Conservation (phyloP, 2,888 invertebrate species). For the Biston betularia region DNA sequence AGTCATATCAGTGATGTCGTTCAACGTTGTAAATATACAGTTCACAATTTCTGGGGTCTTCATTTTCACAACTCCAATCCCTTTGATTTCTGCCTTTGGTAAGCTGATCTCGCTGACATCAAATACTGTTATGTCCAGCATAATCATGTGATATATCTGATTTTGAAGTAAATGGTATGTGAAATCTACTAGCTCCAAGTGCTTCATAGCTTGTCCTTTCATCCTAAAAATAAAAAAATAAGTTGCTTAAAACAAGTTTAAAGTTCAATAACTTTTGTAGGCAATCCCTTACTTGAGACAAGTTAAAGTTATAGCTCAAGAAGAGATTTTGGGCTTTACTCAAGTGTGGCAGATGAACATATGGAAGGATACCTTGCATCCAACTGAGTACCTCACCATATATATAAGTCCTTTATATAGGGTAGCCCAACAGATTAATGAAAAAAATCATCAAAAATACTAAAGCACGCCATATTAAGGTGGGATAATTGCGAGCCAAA, state of each 20-base stretch:
- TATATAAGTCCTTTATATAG: too few relatives aligned
- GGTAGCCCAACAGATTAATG: too few relatives aligned
- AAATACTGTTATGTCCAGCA: conserved; percentile 68
- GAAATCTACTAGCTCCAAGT: conserved; percentile 58
- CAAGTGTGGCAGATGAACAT: too few relatives aligned
- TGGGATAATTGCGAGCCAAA: too few relatives aligned
- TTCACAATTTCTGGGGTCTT: conserved; percentile 76
- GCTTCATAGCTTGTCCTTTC: conserved; percentile 59
- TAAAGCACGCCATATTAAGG: too few relatives aligned
- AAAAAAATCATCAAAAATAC: too few relatives aligned
- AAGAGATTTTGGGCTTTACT: too few relatives aligned
- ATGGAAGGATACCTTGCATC: too few relatives aligned
- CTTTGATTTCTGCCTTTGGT: conserved; percentile 73
- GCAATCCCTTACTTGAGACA: not conserved
- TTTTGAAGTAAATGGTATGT: conserved; percentile 73
- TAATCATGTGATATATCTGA: conserved; percentile 67
- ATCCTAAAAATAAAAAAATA: conserved; percentile 61
- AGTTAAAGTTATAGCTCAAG: too few relatives aligned
- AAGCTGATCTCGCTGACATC: conserved; percentile 69
- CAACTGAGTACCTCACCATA: too few relatives aligned
- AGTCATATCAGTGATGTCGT: conserved; percentile 58
- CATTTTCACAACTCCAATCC: conserved; percentile 72
- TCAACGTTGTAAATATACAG: conserved; percentile 70
- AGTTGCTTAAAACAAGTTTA: too few relatives aligned
- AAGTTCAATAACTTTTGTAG: not conserved